phyloP scores from a whole-genome alignment of 2,888 invertebrate species.

The Phlogophora meticulosa region DNA sequence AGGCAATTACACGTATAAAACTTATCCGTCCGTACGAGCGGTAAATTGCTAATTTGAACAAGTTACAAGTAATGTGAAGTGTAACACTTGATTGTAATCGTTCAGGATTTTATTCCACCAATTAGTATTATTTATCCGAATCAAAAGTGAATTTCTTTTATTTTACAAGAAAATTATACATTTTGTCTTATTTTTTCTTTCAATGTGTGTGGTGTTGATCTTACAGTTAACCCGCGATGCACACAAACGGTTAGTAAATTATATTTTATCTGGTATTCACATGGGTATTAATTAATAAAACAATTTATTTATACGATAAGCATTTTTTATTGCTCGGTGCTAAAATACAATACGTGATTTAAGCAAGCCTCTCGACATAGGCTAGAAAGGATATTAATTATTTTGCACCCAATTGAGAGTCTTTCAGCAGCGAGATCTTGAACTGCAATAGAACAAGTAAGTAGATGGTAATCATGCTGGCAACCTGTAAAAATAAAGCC shows the following conservation, averaged over 20 bases:
- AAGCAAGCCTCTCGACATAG: too few species aligned
- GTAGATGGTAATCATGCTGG: constrained; percentile 93
- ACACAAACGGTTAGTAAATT: neutral
- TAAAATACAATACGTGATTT: neutral
- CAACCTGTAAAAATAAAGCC: constrained; percentile 86
- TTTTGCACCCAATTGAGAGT: constrained; percentile 67
- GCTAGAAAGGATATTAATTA: constrained; percentile 8
- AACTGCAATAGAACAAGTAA: constrained; percentile 93
- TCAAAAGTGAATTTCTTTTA: too few species aligned
- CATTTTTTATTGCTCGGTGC: constrained; percentile 1
- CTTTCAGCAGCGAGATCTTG: constrained; percentile 91
- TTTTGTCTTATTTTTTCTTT: too few species aligned
- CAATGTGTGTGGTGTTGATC: too few species aligned
- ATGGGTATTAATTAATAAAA: too few species aligned
- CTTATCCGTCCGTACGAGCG: neutral
- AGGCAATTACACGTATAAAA: neutral
- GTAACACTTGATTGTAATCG: neutral
- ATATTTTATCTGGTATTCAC: neutral
- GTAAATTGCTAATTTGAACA: neutral
- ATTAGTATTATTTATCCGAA: neutral
- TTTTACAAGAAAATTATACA: too few species aligned
- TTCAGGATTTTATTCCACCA: neutral
- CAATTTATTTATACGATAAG: neutral
- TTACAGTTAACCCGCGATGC: too few species aligned
- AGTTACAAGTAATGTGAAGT: neutral